phyloP scores from a whole-genome alignment of 2,113 vertebrate species.

The Macheiramphus alcinus region DNA sequence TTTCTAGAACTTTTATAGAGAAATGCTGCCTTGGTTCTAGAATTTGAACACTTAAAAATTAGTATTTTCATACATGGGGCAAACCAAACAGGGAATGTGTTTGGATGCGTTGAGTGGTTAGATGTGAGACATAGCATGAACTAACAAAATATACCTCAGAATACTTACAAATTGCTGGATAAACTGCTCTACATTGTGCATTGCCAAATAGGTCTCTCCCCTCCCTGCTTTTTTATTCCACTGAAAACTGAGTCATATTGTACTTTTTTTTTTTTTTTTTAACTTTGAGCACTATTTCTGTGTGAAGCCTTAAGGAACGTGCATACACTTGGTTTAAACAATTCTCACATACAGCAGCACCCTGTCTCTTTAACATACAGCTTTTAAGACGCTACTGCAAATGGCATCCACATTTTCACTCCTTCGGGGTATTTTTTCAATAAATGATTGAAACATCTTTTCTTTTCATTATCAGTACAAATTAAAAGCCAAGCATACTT shows the following conservation, averaged over 20 bases:
- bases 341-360: neutral
- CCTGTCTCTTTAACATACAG: neutral
- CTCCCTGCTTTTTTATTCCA: neutral
- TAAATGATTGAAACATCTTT: neutral
- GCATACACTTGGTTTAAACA: neutral
- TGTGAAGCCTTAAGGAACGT: neutral
- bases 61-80: neutral
- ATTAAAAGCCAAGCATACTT: neutral
- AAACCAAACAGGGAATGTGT: neutral
- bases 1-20: neutral
- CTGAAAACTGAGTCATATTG: neutral
- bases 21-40: neutral
- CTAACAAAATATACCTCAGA: neutral
- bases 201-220: neutral
- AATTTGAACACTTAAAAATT: neutral
- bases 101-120: neutral
- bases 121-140: neutral
- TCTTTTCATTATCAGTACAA: neutral
- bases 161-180: neutral
- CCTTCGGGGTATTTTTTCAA: neutral
- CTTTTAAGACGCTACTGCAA: neutral
- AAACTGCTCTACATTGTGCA: neutral
- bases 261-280: neutral
- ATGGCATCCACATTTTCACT: neutral
- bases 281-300: neutral